Evolutionary conservation across 2,797 vertebrate species (phyloP).

Genomic region (Pseudochirops corinnae): DNA sequence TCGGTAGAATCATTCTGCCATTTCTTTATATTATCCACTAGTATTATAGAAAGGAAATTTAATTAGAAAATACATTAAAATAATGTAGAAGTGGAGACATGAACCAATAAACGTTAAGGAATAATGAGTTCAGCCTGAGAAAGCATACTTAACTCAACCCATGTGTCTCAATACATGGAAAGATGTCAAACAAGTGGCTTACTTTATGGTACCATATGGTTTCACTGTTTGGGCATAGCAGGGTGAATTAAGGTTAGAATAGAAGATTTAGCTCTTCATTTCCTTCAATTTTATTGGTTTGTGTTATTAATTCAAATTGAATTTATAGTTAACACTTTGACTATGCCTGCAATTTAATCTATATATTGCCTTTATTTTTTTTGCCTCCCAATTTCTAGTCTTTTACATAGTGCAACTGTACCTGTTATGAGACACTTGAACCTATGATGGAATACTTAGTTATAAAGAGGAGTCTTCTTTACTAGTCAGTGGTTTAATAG

Average conservation of each 20-base stretch:
- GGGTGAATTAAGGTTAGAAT: constrained; percentile 56
- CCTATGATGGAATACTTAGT: constrained; percentile 25
- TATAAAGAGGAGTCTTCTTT: not conserved
- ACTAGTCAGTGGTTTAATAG: not conserved
- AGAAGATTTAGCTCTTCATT: constrained; percentile 66
- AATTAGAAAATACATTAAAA: constrained; percentile 80
- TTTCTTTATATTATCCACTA: constrained; percentile 63
- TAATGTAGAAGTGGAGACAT: constrained; percentile 73
- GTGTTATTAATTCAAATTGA: constrained; percentile 72
- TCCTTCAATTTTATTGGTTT: constrained; percentile 65
- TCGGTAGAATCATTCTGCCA: constrained; percentile 60
- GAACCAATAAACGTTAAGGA: constrained; percentile 78
- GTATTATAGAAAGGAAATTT: constrained; percentile 79
- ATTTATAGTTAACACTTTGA: constrained; percentile 70
- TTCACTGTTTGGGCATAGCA: constrained; percentile 38
- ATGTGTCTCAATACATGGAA: constrained; percentile 13
- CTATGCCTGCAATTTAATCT: constrained; percentile 63
- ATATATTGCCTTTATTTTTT: constrained; percentile 10
- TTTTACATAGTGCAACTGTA: constrained; percentile 59
- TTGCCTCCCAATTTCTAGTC: constrained; percentile 22
- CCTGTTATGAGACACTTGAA: constrained; percentile 65
- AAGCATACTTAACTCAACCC: constrained; percentile 64
- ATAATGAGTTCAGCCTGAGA: constrained; percentile 78
- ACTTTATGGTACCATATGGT: constrained; percentile 36
- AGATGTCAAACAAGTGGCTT: constrained; percentile 66